Percentiles rank a stretch among this genome's conserved stretches.
Conservation (phyloP, 2,797 vertebrate species). For the Clarias platycephalus region DNA sequence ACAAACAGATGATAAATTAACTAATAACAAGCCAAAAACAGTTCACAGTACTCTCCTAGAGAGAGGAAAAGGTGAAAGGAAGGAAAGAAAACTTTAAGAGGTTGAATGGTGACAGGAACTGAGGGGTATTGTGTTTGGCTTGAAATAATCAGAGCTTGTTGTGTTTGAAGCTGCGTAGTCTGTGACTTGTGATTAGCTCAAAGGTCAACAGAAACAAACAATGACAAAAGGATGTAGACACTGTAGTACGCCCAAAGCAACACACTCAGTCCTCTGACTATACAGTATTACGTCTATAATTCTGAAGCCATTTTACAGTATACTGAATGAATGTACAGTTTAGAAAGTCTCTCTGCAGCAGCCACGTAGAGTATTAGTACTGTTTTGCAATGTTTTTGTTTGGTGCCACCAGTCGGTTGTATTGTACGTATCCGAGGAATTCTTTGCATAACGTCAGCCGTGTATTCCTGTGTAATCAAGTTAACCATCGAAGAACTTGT, state of each 20-base stretch:
- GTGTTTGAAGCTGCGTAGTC: conserved; percentile 4
- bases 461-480: too few relatives aligned
- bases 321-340: too few relatives aligned
- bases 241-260: not conserved
- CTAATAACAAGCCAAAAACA: conserved; percentile 25
- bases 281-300: conserved; percentile 6
- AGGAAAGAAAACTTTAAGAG: conserved; percentile 18
- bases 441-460: too few relatives aligned
- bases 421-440: too few relatives aligned
- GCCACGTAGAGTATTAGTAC: too few relatives aligned
- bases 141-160: conserved; percentile 29
- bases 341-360: too few relatives aligned
- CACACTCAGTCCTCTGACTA: conserved; percentile 9
- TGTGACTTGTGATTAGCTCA: conserved; percentile 36
- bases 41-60: not conserved
- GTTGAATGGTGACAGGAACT: conserved; percentile 12
- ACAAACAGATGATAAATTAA: conserved; percentile 11
- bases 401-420: too few relatives aligned
- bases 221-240: conserved; percentile 29
- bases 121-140: conserved; percentile 23
- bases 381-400: too few relatives aligned
- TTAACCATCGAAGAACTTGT: too few relatives aligned
- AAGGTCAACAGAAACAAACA: conserved; percentile 42
- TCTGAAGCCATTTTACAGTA: not conserved
- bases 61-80: conserved; percentile 19